These are phyloP conservation scores for Anabacerthia variegaticeps DNA, from an alignment of 2,797 vertebrate species.

Conservation along the genomic window DNA sequence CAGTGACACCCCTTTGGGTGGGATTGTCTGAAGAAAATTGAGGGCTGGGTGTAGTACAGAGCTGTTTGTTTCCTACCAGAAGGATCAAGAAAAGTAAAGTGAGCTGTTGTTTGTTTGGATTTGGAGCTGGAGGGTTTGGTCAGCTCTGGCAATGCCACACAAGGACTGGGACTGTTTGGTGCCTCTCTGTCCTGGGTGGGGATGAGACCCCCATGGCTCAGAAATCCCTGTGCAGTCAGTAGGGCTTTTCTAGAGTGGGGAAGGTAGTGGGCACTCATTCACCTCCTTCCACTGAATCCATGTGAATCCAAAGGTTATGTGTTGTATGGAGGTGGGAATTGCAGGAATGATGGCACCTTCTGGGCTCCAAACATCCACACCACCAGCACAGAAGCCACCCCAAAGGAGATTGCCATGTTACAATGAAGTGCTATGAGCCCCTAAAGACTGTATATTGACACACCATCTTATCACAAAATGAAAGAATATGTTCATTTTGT, in stretches of 20 bases:
- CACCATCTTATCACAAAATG: fast-evolving
- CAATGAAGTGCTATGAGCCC: background rate
- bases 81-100: background rate
- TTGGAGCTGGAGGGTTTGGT: background rate
- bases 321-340: background rate
- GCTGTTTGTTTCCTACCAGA: background rate
- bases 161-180: fast-evolving
- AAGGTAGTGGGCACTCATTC: background rate
- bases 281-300: background rate
- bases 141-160: background rate
- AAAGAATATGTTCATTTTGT: background rate
- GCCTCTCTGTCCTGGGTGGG: background rate
- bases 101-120: background rate
- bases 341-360: background rate
- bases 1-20: background rate
- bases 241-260: background rate
- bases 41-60: background rate
- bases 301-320: background rate
- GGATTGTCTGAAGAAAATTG: background rate
- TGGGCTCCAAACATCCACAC: background rate
- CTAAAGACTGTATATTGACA: background rate
- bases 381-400: background rate
- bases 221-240: background rate
- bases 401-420: background rate
- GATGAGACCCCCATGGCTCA: fast-evolving